A percentile compares a stretch with the other conserved stretches of the same genome.
Evolutionary conservation across 1,140 invertebrate species (phyloP).

Genomic region (Eufriesea mexicana): DNA sequence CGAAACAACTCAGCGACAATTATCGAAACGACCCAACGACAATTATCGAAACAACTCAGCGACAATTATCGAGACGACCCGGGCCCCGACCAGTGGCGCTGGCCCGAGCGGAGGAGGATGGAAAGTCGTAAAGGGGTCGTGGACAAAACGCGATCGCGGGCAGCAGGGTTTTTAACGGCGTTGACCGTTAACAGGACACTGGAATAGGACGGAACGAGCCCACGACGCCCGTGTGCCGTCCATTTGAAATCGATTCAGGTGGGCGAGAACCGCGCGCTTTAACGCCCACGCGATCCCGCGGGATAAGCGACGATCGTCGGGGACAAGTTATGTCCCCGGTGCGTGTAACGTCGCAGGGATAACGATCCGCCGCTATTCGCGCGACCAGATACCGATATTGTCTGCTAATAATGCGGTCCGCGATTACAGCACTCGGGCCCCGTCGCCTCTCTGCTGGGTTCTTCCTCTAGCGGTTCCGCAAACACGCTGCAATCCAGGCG

Average conservation of each 20-base stretch:
- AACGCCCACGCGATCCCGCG: conserved; percentile 63
- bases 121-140: conserved; percentile 14
- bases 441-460: not conserved
- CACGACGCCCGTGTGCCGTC: conserved; percentile 32
- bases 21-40: not conserved
- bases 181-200: conserved; percentile 60
- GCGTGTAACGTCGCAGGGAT: conserved; percentile 48
- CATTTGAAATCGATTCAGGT: conserved; percentile 68
- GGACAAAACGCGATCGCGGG: conserved; percentile 30
- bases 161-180: conserved; percentile 26
- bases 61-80: not conserved
- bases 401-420: conserved; percentile 56
- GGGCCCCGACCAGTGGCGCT: not conserved
- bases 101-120: not conserved
- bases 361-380: conserved; percentile 57
- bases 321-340: conserved; percentile 56
- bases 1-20: too few species aligned
- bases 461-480: not conserved
- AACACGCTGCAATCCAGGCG: not conserved
- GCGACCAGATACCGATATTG: conserved; percentile 41
- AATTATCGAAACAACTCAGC: not conserved
- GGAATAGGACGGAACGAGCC: conserved; percentile 56
- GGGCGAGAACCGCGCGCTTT: conserved; percentile 66
- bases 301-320: conserved; percentile 61
- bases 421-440: conserved; percentile 19